Percentiles rank a stretch among this genome's conserved stretches.
These are phyloP conservation scores for Pteropus rufus DNA, from an alignment of 2,797 vertebrate species.

Conservation along the genomic window DNA sequence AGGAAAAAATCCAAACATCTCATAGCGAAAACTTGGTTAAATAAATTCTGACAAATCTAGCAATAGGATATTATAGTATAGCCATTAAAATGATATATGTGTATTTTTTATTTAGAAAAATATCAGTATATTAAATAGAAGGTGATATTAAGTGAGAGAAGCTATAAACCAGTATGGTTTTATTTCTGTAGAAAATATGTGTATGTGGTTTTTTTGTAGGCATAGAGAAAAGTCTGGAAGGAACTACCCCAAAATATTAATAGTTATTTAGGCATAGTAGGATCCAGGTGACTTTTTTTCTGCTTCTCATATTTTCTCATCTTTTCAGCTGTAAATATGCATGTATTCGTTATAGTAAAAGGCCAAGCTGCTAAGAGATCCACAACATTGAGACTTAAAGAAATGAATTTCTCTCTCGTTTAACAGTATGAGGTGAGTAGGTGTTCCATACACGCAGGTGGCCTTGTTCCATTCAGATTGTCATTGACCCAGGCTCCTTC, in stretches of 20 bases:
- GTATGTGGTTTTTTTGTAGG: not conserved
- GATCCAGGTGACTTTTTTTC: not conserved
- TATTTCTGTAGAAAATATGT: constrained; percentile 4
- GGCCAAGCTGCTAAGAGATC: not conserved
- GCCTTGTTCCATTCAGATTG: not conserved
- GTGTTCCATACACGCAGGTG: not conserved
- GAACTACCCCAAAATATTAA: not conserved
- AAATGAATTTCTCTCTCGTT: not conserved
- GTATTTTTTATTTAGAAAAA: constrained; percentile 24
- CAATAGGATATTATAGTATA: not conserved
- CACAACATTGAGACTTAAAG: not conserved
- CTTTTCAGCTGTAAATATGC: not conserved
- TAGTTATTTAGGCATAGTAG: not conserved
- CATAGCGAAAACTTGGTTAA: constrained; percentile 5
- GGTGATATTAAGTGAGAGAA: not conserved
- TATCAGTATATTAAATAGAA: not conserved
- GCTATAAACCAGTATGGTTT: not conserved
- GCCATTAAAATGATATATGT: not conserved
- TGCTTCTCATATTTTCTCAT: not conserved
- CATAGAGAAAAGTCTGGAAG: not conserved
- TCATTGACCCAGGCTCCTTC: not conserved
- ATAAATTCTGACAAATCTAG: not conserved
- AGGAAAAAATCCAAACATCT: not conserved
- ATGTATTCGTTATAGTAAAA: not conserved
- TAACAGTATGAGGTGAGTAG: not conserved